Evolutionary conservation across 2,888 invertebrate genomes (phyloP), one percentile per base, ranked within the genome.

Genomic region (Aspidapion aeneum): DNA sequence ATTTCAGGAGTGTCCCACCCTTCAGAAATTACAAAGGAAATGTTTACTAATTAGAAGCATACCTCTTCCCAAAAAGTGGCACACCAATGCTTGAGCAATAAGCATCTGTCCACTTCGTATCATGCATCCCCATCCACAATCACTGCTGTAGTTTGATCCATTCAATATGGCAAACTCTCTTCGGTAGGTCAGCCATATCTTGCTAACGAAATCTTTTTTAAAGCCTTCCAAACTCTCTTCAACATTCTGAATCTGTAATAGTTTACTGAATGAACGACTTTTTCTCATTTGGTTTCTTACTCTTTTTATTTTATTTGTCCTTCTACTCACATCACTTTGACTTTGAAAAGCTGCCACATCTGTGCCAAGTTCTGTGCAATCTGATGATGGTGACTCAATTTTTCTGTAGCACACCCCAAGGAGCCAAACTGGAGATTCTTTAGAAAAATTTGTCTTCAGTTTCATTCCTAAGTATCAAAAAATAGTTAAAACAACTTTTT

Each of bases 81-180:
- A 87, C 52, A 94, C 84, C 62, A 96, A 81, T 12, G 91, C 94
- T 79, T 96, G 95, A 0, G 93, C 94, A 64, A 96, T 80, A 79
- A 96, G 83, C 96, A 96, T 96, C 81, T 96, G 96, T 7, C 94
- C 94, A 79, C 93, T 92, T 57, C 96, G 84, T 20, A 90, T 72
- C 89, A 90, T 90, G 75, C 96, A 96, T 0, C 96, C 96, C 96
- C 96, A 96, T 1, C 96, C 96, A 79, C 94, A 94, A 78, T 96
- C 96, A 1, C 94, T 90, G 1, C 93, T 94, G 71, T 90, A 89
- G 66, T 86, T 87, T 1, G 94, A 91, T 18, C 91, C 92, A 74
- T 88, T 86, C 79, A 95, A 85, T 7, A 85, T 85, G 3, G 92
- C 92, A 78, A 96, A 95, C 80, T 94, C 94, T 71, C 91, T 84